Evolutionary conservation across 2,888 invertebrate genomes (phyloP).

Genomic region (Oasisia sp.): DNA sequence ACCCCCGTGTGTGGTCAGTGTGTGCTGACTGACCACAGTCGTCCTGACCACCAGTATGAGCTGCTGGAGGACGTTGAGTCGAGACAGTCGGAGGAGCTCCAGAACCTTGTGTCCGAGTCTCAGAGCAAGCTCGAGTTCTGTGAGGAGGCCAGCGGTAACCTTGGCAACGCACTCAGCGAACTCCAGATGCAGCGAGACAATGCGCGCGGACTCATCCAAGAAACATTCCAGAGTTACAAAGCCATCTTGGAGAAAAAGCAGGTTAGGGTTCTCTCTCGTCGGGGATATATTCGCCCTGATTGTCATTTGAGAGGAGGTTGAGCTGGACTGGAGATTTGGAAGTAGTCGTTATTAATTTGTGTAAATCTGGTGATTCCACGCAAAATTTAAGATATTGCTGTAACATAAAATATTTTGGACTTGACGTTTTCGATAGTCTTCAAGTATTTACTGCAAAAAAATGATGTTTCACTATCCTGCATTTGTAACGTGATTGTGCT

Average conservation of each 20-base stretch:
- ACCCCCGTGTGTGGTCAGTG: constrained; percentile 90
- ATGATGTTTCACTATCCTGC: no score
- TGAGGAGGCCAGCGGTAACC: constrained; percentile 78
- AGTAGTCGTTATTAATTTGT: no score
- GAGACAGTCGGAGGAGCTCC: constrained; percentile 81
- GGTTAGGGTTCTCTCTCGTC: constrained; percentile 42
- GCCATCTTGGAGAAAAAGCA: constrained; percentile 81
- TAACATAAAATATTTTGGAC: no score
- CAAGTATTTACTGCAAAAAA: no score
- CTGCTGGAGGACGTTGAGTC: constrained; percentile 75
- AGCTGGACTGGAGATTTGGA: no score
- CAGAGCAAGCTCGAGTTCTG: constrained; percentile 81
- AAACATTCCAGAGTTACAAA: constrained; percentile 70
- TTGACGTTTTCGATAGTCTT: no score
- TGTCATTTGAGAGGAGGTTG: background rate
- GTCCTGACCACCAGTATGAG: constrained; percentile 84
- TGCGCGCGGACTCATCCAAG: constrained; percentile 79
- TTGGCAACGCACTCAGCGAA: constrained; percentile 85
- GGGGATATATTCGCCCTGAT: background rate
- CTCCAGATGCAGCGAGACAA: constrained; percentile 87
- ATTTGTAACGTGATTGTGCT: no score
- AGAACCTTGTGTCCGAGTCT: constrained; percentile 79
- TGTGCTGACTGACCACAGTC: constrained; percentile 83
- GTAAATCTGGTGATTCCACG: no score
- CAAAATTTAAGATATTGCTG: no score